Conservation (phyloP, 2,888 invertebrate genomes). For the Caenorhabditis doughertyi region DNA sequence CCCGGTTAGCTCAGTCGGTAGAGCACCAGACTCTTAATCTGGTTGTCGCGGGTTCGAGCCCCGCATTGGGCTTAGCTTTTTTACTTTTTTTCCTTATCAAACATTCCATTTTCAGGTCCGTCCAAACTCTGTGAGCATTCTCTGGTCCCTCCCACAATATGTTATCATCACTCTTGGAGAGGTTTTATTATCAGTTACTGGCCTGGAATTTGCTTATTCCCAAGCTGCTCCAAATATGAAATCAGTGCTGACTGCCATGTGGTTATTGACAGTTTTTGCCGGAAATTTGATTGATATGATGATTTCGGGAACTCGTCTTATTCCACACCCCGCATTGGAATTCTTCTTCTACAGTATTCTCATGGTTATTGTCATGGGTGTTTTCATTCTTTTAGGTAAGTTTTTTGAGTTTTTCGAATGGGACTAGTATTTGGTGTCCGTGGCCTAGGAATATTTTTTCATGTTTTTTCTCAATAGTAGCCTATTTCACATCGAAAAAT, state of each 20-base stretch:
- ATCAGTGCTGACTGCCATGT: constrained; percentile 91
- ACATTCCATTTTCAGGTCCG: constrained; percentile 71
- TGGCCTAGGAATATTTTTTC: neutral
- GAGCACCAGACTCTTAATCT: constrained; percentile 82
- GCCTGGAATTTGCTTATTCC: constrained; percentile 95
- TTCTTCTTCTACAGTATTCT: constrained; percentile 82
- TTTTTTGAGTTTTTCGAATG: too few relatives aligned
- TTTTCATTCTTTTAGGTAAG: constrained; percentile 73
- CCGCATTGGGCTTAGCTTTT: constrained; percentile 62
- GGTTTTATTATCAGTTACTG: constrained; percentile 95
- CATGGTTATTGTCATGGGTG: constrained; percentile 79
- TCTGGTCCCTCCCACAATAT: constrained; percentile 92
- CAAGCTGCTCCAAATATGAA: constrained; percentile 94
- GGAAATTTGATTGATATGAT: constrained; percentile 95
- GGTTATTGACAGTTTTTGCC: constrained; percentile 93
- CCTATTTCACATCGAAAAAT: too few relatives aligned
- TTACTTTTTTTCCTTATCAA: neutral
- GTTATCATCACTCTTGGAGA: constrained; percentile 94
- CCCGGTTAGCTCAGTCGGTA: constrained; percentile 82
- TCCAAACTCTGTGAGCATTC: constrained; percentile 77
- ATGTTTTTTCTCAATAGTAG: too few relatives aligned
- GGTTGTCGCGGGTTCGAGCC: constrained; percentile 82
- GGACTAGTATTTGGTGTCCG: neutral
- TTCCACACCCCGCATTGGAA: constrained; percentile 78
- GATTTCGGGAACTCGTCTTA: constrained; percentile 84